phyloP scores from a whole-genome alignment of 37 sponge, comb jelly and placozoan genomes.

The Halichondria panicea region DNA sequence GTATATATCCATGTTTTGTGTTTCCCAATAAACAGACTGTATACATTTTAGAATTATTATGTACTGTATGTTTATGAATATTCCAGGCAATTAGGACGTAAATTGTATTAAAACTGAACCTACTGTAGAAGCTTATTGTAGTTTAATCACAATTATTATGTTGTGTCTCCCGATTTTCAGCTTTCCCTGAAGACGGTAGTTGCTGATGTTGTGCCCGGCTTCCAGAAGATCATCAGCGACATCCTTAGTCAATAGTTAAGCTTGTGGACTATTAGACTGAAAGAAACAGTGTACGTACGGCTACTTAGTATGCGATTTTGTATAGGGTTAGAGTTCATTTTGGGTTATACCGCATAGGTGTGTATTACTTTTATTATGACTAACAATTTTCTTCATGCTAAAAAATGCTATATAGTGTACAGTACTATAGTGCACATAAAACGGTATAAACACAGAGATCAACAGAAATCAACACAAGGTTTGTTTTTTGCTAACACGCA shows the following conservation, averaged over 20 bases:
- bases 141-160: background rate
- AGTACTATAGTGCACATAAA: too few relatives aligned
- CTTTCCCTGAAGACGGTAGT: slow-evolving; percentile 73
- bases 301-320: too few relatives aligned
- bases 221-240: slow-evolving; percentile 52
- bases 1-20: background rate
- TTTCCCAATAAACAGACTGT: background rate
- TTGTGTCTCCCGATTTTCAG: slow-evolving; percentile 7
- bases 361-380: too few relatives aligned
- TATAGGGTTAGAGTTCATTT: too few relatives aligned
- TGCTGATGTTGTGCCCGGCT: slow-evolving; percentile 75
- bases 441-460: too few relatives aligned
- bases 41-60: background rate
- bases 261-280: too few relatives aligned
- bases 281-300: too few relatives aligned
- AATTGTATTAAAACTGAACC: background rate
- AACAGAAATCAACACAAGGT: too few relatives aligned
- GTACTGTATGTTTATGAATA: background rate
- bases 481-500: background rate
- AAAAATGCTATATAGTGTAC: too few relatives aligned
- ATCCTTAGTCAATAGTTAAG: too few relatives aligned
- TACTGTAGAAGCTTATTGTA: background rate
- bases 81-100: background rate
- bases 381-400: too few relatives aligned
- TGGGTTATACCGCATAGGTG: too few relatives aligned